phyloP scores from a whole-genome alignment of 2,113 vertebrate genomes.

The Tetraodon nigroviridis region DNA sequence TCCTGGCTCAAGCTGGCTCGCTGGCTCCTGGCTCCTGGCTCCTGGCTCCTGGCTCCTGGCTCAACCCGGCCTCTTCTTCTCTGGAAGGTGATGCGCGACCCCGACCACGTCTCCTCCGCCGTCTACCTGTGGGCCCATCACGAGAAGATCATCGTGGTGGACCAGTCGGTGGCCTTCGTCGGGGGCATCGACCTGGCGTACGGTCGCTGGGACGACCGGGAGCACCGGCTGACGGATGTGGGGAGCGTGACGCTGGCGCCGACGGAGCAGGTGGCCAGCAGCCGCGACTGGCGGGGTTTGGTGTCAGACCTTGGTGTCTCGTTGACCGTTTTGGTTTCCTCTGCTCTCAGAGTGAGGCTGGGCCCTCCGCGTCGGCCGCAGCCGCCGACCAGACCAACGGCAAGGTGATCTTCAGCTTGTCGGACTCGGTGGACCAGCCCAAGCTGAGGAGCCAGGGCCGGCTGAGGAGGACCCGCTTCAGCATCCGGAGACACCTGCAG shows the following conservation, averaged over 20 bases:
- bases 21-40: not conserved
- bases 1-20: too few relatives aligned
- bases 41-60: not conserved
- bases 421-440: slow-evolving; percentile 70
- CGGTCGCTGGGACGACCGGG: slow-evolving; percentile 90
- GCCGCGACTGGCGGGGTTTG: not conserved
- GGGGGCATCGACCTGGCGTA: slow-evolving; percentile 95
- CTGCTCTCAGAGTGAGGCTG: slow-evolving; percentile 23
- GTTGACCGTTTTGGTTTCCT: not conserved
- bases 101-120: slow-evolving; percentile 89
- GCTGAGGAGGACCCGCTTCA: slow-evolving; percentile 76
- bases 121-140: slow-evolving; percentile 98
- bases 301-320: not conserved
- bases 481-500: slow-evolving; percentile 83
- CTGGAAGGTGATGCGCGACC: slow-evolving; percentile 92
- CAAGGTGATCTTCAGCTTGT: slow-evolving; percentile 37
- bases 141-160: slow-evolving; percentile 88
- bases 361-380: not conserved
- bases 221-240: slow-evolving; percentile 89
- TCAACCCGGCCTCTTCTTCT: not conserved
- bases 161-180: slow-evolving; percentile 92
- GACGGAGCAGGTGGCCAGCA: slow-evolving; percentile 29
- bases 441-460: slow-evolving; percentile 81
- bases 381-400: slow-evolving; percentile 36
- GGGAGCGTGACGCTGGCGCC: slow-evolving; percentile 84